phyloP scores from a whole-genome alignment of 2,888 invertebrate genomes.

The Lucinisca nassula region DNA sequence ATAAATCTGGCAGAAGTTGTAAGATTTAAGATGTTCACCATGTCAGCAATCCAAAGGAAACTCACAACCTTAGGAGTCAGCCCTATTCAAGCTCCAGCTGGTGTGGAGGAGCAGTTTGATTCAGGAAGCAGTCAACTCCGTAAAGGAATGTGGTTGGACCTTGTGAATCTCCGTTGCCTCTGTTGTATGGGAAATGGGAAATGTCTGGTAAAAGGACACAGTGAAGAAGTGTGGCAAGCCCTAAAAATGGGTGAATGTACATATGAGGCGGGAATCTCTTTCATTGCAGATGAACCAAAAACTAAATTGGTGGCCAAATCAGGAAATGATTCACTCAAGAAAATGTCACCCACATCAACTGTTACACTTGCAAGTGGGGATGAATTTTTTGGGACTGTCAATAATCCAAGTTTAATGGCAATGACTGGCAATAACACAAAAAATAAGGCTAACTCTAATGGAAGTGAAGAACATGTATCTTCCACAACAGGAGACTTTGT shows the following conservation, averaged over 20 bases:
- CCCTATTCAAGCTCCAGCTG: conserved; percentile 6
- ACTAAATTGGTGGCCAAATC: neutral
- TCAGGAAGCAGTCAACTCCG: neutral
- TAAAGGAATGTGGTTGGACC: conserved; percentile 24
- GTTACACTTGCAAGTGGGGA: neutral
- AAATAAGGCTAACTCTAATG: neutral
- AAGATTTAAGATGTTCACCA: neutral
- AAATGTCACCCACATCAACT: neutral
- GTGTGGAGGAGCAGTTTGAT: conserved; percentile 10
- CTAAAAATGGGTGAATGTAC: neutral
- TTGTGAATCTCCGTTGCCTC: conserved; percentile 7
- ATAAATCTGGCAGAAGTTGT: conserved; percentile 13
- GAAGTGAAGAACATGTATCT: neutral
- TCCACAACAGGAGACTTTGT: neutral
- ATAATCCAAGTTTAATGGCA: neutral
- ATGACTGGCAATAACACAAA: neutral
- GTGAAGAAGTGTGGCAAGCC: neutral
- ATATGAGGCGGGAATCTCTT: neutral
- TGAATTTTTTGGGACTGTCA: neutral
- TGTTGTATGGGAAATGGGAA: conserved; percentile 16
- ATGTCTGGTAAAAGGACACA: neutral
- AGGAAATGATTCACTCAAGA: neutral
- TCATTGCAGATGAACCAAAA: neutral
- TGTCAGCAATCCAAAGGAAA: neutral
- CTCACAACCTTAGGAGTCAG: neutral